Evolutionary conservation across 92 coral and sea anemone genomes (phyloP).

Genomic region (Palythoa heliodiscus): DNA sequence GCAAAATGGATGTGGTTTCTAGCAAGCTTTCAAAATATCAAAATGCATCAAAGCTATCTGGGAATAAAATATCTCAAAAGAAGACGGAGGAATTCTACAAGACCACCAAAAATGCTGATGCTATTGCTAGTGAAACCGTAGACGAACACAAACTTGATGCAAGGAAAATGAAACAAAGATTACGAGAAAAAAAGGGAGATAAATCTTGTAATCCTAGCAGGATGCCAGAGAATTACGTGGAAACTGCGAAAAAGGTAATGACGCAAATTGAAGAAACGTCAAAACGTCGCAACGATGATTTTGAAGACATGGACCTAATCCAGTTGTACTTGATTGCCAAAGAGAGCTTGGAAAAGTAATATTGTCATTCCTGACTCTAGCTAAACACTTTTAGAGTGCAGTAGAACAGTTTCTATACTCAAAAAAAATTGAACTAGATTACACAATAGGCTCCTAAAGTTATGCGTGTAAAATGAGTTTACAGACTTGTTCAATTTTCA

Average conservation of each 20-base stretch:
- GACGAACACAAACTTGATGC: neutral
- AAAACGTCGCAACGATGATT: slow-evolving; percentile 8
- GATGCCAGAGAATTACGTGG: neutral
- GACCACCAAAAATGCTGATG: neutral
- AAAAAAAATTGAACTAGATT: no score
- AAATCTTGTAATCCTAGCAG: neutral
- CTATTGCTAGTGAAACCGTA: neutral
- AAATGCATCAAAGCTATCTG: neutral
- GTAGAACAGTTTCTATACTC: no score
- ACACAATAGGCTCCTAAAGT: neutral
- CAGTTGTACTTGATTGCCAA: slow-evolving; percentile 19
- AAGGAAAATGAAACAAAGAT: neutral
- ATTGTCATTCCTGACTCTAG: neutral
- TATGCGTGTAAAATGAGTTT: neutral
- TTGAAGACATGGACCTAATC: slow-evolving; percentile 18
- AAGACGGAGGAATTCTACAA: no score
- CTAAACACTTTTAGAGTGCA: neutral
- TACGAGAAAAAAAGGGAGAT: neutral
- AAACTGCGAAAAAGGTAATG: neutral
- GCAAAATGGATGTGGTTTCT: neutral
- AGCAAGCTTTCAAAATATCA: neutral
- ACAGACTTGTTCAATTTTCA: no score
- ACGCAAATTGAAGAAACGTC: neutral
- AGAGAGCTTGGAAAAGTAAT: slow-evolving; percentile 10
- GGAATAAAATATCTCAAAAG: no score